These are phyloP conservation scores for Peromyscus eremicus DNA, from an alignment of 2,797 vertebrate genomes.

Conservation along the genomic window DNA sequence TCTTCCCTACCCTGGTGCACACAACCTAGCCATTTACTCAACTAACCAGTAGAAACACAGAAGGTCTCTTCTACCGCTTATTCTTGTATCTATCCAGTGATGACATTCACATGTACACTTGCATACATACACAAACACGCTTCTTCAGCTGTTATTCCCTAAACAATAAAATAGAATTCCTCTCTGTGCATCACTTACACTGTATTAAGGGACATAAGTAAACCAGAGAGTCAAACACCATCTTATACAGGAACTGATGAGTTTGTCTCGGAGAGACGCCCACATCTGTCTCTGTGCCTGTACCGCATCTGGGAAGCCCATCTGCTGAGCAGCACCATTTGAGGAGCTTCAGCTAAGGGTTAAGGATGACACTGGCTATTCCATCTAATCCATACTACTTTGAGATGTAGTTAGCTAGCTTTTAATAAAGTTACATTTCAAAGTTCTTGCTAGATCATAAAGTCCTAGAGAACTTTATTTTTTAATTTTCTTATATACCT, in stretches of 20 bases:
- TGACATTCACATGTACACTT: neutral
- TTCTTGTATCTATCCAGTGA: neutral
- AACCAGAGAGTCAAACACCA: neutral
- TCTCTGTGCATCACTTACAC: neutral
- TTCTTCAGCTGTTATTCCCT: neutral
- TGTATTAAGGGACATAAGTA: neutral
- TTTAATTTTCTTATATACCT: neutral
- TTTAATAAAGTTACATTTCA: slow-evolving; percentile 27
- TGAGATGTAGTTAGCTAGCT: neutral
- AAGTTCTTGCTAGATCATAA: slow-evolving; percentile 2
- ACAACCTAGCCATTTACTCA: neutral
- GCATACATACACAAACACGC: neutral
- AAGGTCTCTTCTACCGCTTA: neutral
- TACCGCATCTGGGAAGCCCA: neutral
- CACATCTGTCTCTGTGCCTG: neutral
- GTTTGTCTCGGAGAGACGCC: neutral
- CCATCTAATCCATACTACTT: neutral
- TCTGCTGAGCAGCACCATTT: neutral
- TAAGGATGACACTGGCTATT: neutral
- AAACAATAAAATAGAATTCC: neutral
- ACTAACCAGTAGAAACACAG: neutral
- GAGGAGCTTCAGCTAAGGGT: neutral
- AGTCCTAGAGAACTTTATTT: neutral
- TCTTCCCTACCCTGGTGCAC: neutral
- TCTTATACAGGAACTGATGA: neutral